Evolutionary conservation across 2,797 vertebrate species (phyloP).

Genomic region (Acropternis orthonyx): DNA sequence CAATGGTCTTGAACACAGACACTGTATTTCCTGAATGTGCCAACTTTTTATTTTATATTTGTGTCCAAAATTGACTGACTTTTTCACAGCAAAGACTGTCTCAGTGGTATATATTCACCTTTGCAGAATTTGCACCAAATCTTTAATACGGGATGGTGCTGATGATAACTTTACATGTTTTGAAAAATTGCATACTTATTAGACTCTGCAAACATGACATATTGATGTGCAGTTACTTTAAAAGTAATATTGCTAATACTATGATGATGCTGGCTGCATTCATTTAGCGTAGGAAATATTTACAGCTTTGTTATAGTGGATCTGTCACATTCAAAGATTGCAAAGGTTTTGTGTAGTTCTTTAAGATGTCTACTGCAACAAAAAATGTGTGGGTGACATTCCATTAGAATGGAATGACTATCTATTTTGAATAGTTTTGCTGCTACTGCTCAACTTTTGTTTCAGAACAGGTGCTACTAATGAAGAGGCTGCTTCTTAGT

Average conservation of each 20-base stretch:
- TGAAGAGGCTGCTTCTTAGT: slow-evolving; percentile 70
- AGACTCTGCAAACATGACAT: slow-evolving; percentile 73
- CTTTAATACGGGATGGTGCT: slow-evolving; percentile 75
- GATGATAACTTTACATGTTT: slow-evolving; percentile 72
- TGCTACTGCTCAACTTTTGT: slow-evolving; percentile 72
- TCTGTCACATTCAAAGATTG: slow-evolving; percentile 71
- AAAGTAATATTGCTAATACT: slow-evolving; percentile 75
- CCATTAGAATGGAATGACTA: slow-evolving; percentile 69
- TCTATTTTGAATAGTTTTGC: slow-evolving; percentile 71
- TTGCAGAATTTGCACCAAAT: slow-evolving; percentile 78
- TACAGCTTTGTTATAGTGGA: slow-evolving; percentile 76
- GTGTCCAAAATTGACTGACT: slow-evolving; percentile 44
- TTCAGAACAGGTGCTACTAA: slow-evolving; percentile 74
- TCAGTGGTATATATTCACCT: slow-evolving; percentile 75
- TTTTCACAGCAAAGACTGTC: slow-evolving; percentile 72
- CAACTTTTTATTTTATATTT: slow-evolving; percentile 73
- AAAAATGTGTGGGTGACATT: slow-evolving; percentile 68
- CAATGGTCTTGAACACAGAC: slow-evolving; percentile 57
- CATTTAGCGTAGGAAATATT: slow-evolving; percentile 77
- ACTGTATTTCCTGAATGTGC: slow-evolving; percentile 79
- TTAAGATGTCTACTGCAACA: slow-evolving; percentile 74
- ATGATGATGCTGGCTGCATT: slow-evolving; percentile 76
- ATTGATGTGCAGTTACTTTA: slow-evolving; percentile 76
- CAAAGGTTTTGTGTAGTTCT: slow-evolving; percentile 74
- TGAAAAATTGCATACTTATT: slow-evolving; percentile 59